Evolutionary conservation across 1,140 invertebrate species (phyloP), one percentile per base, ranked within the genome.

Genomic region (Epicauta chinensis): DNA sequence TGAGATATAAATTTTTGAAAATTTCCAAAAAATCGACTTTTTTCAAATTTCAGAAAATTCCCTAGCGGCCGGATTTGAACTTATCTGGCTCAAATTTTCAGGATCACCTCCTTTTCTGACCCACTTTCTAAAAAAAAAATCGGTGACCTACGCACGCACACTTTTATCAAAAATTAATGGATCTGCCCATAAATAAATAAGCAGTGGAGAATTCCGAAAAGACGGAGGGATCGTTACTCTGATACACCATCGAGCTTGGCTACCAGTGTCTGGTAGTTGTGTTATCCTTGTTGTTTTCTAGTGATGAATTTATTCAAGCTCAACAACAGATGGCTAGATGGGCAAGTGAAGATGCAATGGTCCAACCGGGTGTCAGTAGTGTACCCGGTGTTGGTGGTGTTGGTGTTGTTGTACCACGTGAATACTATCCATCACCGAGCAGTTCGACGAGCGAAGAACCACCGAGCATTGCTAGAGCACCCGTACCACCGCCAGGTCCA

Each of bases 241-340:
- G 31, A 16, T 10, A 10, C 23, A 3, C 35, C 35, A 15, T 17
- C 38, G 36, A 50, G 36, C 37, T 32, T 31, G 35, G 40, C 57
- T 56, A 59, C 57, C 57, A 53, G 46, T 38, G 44, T 16, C 40
- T 53, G 60, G 60, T 62, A 62, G 60, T 51, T 47, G 51, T 57
- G 55, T 56, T 59, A 62, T 42, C 73, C 73, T 79, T 84, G 81
- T 84, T 84, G 83, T 85, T 87, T 86, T 88, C 81, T 85, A 89
- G 86, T 87, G 87, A 89, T 86, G 86, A 88, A 82, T 89, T 89
- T 86, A 87, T 89, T 86, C 86, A 89, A 87, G 87, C 87, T 86
- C 86, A 88, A 84, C 86, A 84, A 84, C 85, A 85, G 81, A 81
- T 89, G 86, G 85, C 86, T 81, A 86, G 85, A 78, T 90, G 86